Evolutionary conservation across 2,888 invertebrate genomes (phyloP).

Genomic region (Cantharis rustica): DNA sequence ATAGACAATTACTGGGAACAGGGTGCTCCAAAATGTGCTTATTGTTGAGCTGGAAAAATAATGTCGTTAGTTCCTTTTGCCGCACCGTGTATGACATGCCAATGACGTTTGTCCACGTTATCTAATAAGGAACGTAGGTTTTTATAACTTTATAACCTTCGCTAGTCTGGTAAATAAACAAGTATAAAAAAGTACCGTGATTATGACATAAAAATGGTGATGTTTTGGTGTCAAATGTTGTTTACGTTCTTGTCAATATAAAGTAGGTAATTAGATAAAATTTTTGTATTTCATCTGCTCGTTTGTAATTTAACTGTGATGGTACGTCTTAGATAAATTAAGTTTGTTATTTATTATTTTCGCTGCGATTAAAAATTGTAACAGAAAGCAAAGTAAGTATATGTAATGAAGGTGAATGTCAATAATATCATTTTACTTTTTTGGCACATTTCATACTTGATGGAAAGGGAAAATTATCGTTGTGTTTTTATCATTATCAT

Average conservation of each 20-base stretch:
- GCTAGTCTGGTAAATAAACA: neutral
- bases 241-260: neutral
- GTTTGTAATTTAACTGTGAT: neutral
- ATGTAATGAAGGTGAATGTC: neutral
- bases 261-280: conserved; percentile 20
- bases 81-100: neutral
- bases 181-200: neutral
- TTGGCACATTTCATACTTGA: neutral
- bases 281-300: conserved; percentile 7
- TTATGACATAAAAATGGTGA: neutral
- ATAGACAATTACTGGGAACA: too few relatives aligned
- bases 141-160: neutral
- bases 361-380: neutral
- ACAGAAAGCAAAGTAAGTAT: neutral
- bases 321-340: neutral
- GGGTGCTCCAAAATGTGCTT: too few relatives aligned
- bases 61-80: neutral
- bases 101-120: neutral
- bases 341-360: neutral
- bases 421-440: neutral
- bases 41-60: too few relatives aligned
- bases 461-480: neutral
- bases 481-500: neutral
- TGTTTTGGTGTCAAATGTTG: conserved; percentile 14
- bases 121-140: neutral